Conservation (phyloP, 2,797 vertebrate species). For the Semotilus atromaculatus region DNA sequence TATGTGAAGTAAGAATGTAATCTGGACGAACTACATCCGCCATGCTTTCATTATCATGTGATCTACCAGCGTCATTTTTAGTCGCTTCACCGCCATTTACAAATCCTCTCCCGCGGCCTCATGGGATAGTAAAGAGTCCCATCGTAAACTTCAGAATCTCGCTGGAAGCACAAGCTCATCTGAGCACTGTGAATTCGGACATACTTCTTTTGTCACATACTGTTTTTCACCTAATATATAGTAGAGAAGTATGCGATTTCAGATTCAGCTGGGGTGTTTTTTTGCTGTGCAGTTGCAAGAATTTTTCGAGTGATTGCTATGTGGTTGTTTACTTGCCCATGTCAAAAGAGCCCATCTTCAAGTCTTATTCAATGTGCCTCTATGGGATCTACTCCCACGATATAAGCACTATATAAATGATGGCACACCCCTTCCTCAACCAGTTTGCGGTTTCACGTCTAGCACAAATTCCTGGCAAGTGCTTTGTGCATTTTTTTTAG, state of each 20-base stretch:
- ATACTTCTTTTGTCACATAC: too few species aligned
- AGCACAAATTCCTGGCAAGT: background rate
- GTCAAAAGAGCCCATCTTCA: too few species aligned
- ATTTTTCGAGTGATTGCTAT: background rate
- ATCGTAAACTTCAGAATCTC: background rate
- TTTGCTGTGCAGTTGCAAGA: background rate
- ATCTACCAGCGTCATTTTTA: too few species aligned
- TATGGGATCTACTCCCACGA: too few species aligned
- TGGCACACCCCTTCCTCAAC: background rate
- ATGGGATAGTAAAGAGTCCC: background rate
- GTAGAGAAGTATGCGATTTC: too few species aligned
- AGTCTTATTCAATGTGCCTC: background rate
- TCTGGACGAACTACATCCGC: background rate
- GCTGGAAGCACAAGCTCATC: too few species aligned
- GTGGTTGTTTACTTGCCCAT: too few species aligned
- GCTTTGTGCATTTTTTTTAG: background rate
- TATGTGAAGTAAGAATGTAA: background rate
- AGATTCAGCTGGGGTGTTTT: background rate
- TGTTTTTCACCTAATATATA: too few species aligned
- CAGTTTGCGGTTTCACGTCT: background rate
- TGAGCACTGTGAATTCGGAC: too few species aligned
- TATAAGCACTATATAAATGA: too few species aligned
- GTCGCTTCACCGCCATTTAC: background rate
- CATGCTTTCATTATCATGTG: background rate
- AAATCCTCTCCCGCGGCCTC: background rate